Percentiles rank a stretch among this genome's conserved stretches.
phyloP scores from a whole-genome alignment of 2,888 invertebrate genomes.

The Tinea semifulvella region DNA sequence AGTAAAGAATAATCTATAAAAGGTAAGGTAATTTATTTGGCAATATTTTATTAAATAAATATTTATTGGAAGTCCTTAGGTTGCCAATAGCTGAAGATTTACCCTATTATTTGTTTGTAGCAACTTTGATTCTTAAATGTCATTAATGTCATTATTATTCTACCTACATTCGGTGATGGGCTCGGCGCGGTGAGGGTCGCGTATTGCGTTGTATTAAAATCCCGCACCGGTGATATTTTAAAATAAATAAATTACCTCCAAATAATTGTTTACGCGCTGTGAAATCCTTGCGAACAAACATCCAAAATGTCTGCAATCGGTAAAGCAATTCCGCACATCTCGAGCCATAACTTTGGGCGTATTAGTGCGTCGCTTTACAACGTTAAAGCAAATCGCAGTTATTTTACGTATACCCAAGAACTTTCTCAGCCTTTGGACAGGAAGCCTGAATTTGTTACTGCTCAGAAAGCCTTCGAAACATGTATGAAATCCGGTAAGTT shows the following conservation, averaged over 20 bases:
- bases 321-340: slow-evolving; percentile 42
- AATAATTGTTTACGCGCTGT: not conserved
- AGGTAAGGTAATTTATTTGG: too few relatives aligned
- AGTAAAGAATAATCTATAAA: too few relatives aligned
- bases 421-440: slow-evolving; percentile 81
- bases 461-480: slow-evolving; percentile 81
- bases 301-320: slow-evolving; percentile 43
- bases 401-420: slow-evolving; percentile 82
- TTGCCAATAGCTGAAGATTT: too few relatives aligned
- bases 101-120: too few relatives aligned
- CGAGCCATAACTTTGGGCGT: slow-evolving; percentile 40
- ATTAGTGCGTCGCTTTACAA: slow-evolving; percentile 37
- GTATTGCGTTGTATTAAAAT: not conserved
- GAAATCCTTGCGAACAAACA: not conserved
- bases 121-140: too few relatives aligned
- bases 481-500: slow-evolving; percentile 81
- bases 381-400: slow-evolving; percentile 60
- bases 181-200: not conserved
- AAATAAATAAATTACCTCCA: not conserved
- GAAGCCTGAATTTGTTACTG: slow-evolving; percentile 75
- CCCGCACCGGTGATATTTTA: not conserved
- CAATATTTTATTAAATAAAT: too few relatives aligned
- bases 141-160: too few relatives aligned
- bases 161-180: not conserved
- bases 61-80: too few relatives aligned